phyloP scores from a whole-genome alignment of 2,797 vertebrate genomes.

The Peromyscus aztecus region DNA sequence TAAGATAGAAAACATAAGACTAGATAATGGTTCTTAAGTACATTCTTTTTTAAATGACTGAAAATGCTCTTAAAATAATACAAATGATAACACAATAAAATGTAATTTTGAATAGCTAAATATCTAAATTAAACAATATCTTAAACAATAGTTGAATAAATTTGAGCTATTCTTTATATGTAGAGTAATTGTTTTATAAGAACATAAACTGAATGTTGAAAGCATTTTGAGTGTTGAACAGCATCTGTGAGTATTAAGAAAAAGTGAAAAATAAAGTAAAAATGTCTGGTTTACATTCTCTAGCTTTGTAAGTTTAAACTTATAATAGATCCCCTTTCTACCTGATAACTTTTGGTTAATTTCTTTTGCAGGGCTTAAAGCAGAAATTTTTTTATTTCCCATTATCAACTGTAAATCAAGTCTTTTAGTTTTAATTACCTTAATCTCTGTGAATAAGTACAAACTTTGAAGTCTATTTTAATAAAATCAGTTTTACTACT shows the following conservation, averaged over 20 bases:
- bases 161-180: neutral
- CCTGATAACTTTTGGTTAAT: neutral
- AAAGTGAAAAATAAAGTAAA: neutral
- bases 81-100: neutral
- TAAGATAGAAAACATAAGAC: neutral
- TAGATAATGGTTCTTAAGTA: neutral
- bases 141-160: neutral
- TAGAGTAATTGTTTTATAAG: neutral
- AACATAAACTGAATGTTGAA: neutral
- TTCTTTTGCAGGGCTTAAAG: neutral
- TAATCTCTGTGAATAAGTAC: neutral
- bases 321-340: neutral
- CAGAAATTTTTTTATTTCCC: neutral
- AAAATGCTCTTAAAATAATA: neutral
- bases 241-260: neutral
- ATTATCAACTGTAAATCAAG: neutral
- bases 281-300: neutral
- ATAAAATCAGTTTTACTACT: neutral
- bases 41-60: neutral
- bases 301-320: neutral
- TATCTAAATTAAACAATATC: neutral
- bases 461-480: neutral
- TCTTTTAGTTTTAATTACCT: neutral
- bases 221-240: neutral
- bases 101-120: neutral